Evolutionary conservation across 1,140 invertebrate genomes (phyloP).

Genomic region (Sminthurinus signatus): DNA sequence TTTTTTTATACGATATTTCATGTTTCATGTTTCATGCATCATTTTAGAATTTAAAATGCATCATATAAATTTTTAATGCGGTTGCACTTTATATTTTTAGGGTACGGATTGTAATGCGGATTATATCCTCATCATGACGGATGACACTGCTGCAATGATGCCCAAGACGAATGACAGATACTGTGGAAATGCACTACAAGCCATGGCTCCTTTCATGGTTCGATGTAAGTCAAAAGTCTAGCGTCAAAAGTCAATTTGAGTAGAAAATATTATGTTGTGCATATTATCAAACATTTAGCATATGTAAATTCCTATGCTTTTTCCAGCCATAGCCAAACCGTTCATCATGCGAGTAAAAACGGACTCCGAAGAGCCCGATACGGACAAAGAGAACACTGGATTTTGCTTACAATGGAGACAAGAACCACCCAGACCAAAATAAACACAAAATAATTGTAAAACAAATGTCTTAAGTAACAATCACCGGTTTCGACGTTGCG

Average conservation of each 20-base stretch:
- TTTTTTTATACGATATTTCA: neutral
- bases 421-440: slow-evolving; percentile 28
- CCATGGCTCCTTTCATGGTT: slow-evolving; percentile 13
- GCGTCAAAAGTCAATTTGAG: neutral
- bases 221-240: slow-evolving; percentile 13
- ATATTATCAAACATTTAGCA: neutral
- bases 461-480: too few relatives aligned
- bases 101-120: slow-evolving; percentile 12
- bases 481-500: too few relatives aligned
- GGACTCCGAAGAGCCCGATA: slow-evolving; percentile 10
- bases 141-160: slow-evolving; percentile 5
- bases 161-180: slow-evolving; percentile 32
- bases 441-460: too few relatives aligned
- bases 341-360: slow-evolving; percentile 37
- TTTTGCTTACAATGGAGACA: slow-evolving; percentile 35
- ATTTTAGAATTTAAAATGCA: too few relatives aligned
- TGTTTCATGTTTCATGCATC: neutral
- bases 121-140: slow-evolving; percentile 39
- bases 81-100: neutral
- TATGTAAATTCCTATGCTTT: neutral
- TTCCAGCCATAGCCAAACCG: slow-evolving; percentile 28
- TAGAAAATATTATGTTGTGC: neutral
- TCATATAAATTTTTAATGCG: too few relatives aligned
- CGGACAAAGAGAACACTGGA: slow-evolving; percentile 27
- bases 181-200: slow-evolving; percentile 24